Evolutionary conservation across 92 coral and sea anemone species (phyloP), one percentile per base, ranked within the genome.

Genomic region (Paragorgia papillata): DNA sequence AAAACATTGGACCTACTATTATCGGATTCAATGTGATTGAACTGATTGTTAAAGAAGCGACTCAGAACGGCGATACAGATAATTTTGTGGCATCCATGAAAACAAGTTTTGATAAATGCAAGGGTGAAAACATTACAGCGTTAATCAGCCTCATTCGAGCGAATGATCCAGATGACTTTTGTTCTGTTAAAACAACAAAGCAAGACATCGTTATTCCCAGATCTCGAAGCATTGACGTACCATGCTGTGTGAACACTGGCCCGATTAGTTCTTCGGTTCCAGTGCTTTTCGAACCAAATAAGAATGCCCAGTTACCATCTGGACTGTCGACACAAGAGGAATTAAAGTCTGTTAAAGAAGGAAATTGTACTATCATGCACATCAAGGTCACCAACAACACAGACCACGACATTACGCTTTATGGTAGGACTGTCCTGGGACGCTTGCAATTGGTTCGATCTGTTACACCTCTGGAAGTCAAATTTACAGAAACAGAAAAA

Each of bases 1-100:
- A 89, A 80, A 57, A 75, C 57, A 40, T 89, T 46, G 88, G 82
- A 18, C 86, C 63, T 50, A 88, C 88, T 30, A 83, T 86, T 31
- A 86, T 89, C 56, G 86, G 95, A 13, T 89, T 60, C 61, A 89
- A 89, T 73, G 90, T 86, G 15, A 89, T 86, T 61, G 88, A 86
- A 71, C 37, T 74, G 41, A 79, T 89, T 63, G 85, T 86, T 61
- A 83, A 80, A 76, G 78, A 81, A 35, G 57, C 15, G 12, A 25
- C 18, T 6, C 20, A 41, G 14, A 17, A 21, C 22, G 50, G 51
- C 13, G 60, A 82, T 51, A 78, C 26, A 21, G 66, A 74, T 32
- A 68, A 34, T 54, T 22, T 89, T 33, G 74, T 76, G 13, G 68
- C 27, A 41, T 25, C 46, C 33, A 20, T 46, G 5, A 48, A 9